phyloP scores from a whole-genome alignment of 2,888 invertebrate genomes.

The Plagodis dolabraria region DNA sequence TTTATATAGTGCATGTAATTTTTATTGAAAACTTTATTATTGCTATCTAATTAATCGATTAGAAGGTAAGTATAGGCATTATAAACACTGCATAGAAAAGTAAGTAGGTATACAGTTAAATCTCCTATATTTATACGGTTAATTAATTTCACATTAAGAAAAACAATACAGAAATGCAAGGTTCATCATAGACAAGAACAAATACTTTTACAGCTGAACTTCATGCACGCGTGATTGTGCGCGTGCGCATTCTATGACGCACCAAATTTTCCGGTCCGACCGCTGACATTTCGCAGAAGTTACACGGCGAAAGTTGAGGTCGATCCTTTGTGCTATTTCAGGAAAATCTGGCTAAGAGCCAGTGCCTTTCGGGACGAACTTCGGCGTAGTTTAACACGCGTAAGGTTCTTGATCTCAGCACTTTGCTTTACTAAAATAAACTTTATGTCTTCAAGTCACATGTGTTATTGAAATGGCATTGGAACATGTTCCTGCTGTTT shows the following conservation, averaged over 20 bases:
- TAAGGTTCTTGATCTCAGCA: constrained; percentile 63
- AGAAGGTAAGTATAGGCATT: neutral
- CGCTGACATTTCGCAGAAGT: constrained; percentile 78
- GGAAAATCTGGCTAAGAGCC: constrained; percentile 76
- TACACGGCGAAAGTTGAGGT: constrained; percentile 68
- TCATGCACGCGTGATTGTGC: constrained; percentile 1
- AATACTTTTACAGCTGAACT: constrained; percentile 13
- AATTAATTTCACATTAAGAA: too few species aligned
- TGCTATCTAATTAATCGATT: too few species aligned
- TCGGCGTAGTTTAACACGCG: constrained; percentile 67
- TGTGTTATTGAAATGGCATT: constrained; percentile 28
- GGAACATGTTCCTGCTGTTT: constrained; percentile 42
- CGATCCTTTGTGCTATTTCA: constrained; percentile 84
- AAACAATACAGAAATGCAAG: too few species aligned
- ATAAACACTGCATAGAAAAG: neutral
- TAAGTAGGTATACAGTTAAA: neutral
- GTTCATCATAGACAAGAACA: neutral
- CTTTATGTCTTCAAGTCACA: constrained; percentile 39
- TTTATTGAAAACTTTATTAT: too few species aligned
- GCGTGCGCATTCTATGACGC: constrained; percentile 60
- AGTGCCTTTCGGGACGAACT: constrained; percentile 57
- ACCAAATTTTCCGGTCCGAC: constrained; percentile 70
- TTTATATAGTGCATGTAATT: too few species aligned
- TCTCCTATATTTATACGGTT: too few species aligned
- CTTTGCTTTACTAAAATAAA: constrained; percentile 42